Conservation (phyloP, 2,113 vertebrate species). For the Oriolus oriolus region DNA sequence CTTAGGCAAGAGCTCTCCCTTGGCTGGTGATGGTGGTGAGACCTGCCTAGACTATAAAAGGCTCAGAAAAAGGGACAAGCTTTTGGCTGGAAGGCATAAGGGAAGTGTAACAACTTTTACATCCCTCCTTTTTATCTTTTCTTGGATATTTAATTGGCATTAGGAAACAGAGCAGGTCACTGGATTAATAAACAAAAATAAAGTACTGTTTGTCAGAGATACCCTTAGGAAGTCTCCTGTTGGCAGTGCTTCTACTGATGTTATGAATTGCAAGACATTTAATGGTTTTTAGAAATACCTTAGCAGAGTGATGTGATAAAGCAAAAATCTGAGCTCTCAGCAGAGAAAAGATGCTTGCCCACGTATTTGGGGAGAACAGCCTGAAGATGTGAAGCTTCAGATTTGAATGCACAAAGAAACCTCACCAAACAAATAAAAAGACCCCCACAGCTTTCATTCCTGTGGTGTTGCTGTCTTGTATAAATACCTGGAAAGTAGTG, state of each 20-base stretch:
- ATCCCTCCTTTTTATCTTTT: not conserved
- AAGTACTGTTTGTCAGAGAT: not conserved
- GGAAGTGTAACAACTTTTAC: not conserved
- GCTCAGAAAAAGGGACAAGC: conserved; percentile 24
- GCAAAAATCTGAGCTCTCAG: not conserved
- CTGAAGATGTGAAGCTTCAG: not conserved
- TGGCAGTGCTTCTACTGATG: not conserved
- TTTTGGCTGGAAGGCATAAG: conserved; percentile 40
- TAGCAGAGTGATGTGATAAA: not conserved
- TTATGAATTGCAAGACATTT: not conserved
- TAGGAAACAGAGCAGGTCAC: conserved; percentile 32
- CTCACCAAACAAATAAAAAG: not conserved
- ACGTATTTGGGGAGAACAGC: not conserved
- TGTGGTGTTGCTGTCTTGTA: not conserved
- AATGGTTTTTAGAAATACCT: not conserved
- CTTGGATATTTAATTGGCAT: not conserved
- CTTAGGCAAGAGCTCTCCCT: conserved; percentile 61
- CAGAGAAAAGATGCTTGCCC: not conserved
- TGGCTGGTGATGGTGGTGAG: conserved; percentile 36
- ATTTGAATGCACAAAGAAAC: not conserved
- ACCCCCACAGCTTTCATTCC: not conserved
- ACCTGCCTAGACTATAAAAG: conserved; percentile 61
- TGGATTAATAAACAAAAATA: conserved; percentile 28
- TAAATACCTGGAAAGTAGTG: not conserved
- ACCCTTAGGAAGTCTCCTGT: not conserved